Evolutionary conservation across 2,113 vertebrate species (phyloP).

Genomic region (Caranx ignobilis): DNA sequence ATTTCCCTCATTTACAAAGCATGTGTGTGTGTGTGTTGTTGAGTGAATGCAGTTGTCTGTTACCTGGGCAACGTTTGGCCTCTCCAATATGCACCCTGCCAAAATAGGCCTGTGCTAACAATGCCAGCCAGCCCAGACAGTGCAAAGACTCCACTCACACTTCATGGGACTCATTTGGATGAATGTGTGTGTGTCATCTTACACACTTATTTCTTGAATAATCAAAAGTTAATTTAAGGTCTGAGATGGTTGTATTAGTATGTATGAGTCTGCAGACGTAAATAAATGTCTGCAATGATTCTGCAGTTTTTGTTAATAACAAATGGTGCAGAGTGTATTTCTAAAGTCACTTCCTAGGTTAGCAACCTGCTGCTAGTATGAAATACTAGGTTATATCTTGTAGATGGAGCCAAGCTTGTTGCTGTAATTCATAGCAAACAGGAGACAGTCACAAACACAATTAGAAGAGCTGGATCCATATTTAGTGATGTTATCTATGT

Average conservation of each 20-base stretch:
- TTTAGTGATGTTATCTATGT: too few species aligned
- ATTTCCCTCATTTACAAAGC: slow-evolving; percentile 31
- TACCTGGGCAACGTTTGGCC: slow-evolving; percentile 1
- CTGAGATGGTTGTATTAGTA: not conserved
- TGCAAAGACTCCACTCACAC: not conserved
- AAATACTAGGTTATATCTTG: not conserved
- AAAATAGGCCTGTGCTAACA: slow-evolving; percentile 8
- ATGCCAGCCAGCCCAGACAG: not conserved
- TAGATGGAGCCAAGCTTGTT: not conserved
- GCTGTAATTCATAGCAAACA: too few species aligned
- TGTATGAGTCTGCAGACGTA: not conserved
- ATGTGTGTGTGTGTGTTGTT: not conserved
- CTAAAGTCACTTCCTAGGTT: not conserved
- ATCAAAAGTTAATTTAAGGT: not conserved
- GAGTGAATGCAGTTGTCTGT: slow-evolving; percentile 15
- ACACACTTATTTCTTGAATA: not conserved
- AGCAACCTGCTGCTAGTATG: not conserved
- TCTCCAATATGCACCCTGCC: not conserved
- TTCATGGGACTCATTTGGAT: not conserved
- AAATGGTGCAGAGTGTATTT: not conserved
- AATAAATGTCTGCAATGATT: too few species aligned
- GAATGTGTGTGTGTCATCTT: not conserved
- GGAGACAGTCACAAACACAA: too few species aligned
- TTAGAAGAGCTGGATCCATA: too few species aligned
- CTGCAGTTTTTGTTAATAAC: not conserved